These are phyloP conservation scores for Falco novaeseelandiae DNA, from an alignment of 2,797 vertebrate genomes.

Conservation along the genomic window DNA sequence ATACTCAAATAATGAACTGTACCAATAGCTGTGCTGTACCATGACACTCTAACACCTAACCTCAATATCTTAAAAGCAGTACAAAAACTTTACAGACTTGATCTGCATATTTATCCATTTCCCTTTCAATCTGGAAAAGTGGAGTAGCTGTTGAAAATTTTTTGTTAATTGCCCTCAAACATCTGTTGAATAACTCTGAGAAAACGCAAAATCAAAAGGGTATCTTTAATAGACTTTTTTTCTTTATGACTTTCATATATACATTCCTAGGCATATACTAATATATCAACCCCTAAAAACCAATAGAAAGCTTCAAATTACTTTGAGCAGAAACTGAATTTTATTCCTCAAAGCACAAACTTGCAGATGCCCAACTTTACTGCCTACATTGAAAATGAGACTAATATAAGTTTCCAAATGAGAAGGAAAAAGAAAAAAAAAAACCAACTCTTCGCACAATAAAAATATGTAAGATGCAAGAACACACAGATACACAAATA, in stretches of 20 bases:
- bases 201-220: background rate
- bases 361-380: background rate
- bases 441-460: background rate
- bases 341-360: background rate
- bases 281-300: background rate
- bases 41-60: background rate
- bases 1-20: background rate
- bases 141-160: background rate
- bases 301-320: background rate
- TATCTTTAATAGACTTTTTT: background rate
- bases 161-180: background rate
- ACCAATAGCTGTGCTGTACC: background rate
- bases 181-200: background rate
- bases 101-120: background rate
- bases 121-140: background rate
- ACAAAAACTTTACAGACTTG: background rate
- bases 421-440: background rate
- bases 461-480: background rate
- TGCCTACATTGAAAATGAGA: background rate
- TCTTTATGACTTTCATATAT: background rate
- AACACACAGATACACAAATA: background rate
- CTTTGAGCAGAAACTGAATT: background rate
- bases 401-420: background rate
- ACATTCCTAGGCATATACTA: background rate
- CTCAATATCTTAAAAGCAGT: background rate